A percentile compares a stretch with the other conserved stretches of the same genome.
Conservation (phyloP, 2,113 vertebrate genomes). For the Circaetus cinerascens region DNA sequence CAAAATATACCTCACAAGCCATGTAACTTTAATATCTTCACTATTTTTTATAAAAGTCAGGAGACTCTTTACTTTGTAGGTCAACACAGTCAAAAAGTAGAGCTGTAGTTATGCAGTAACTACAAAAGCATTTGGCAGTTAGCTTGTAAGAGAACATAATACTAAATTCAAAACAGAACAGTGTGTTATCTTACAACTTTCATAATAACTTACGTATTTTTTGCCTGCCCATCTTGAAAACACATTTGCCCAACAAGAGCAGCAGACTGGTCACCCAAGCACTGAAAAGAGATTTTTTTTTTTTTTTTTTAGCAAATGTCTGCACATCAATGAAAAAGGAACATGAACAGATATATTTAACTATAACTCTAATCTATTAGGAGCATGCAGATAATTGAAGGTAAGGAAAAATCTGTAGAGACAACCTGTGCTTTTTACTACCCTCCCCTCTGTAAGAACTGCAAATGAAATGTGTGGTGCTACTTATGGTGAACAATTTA, state of each 20-base stretch:
- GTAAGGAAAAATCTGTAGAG: not conserved
- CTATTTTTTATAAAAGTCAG: not conserved
- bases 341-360: not conserved
- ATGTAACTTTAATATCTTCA: not conserved
- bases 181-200: not conserved
- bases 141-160: not conserved
- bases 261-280: slow-evolving; percentile 96
- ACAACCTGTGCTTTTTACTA: not conserved
- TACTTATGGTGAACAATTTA: not conserved
- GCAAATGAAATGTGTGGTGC: not conserved
- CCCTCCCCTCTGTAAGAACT: not conserved
- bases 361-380: not conserved
- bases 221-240: slow-evolving; percentile 90
- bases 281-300: slow-evolving; percentile 72
- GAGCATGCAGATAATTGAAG: not conserved
- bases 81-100: not conserved
- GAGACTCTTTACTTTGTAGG: not conserved
- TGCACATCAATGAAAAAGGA: not conserved
- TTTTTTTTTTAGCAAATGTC: not conserved
- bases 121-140: not conserved
- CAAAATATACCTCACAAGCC: not conserved
- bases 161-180: not conserved
- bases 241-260: slow-evolving; percentile 98
- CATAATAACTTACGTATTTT: slow-evolving; percentile 89
- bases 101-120: not conserved